These are phyloP conservation scores for Acestrorhynchus altus DNA, from an alignment of 2,797 vertebrate genomes.

Conservation along the genomic window DNA sequence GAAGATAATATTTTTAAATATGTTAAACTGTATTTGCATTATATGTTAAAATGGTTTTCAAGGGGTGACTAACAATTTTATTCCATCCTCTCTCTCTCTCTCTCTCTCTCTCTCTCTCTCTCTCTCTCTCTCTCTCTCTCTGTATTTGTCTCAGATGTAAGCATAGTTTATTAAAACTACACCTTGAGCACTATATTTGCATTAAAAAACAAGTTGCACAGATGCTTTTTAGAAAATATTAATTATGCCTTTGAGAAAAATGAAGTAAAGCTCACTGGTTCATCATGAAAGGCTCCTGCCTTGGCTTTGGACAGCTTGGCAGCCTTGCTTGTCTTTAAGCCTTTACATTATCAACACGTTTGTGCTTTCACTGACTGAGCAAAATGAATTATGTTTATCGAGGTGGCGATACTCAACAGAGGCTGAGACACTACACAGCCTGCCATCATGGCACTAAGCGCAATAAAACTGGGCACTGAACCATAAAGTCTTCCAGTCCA, in stretches of 20 bases:
- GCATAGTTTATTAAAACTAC: conserved; percentile 2
- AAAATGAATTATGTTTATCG: conserved; percentile 48
- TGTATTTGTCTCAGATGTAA: background rate
- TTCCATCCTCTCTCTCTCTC: background rate
- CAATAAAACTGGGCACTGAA: conserved; percentile 56
- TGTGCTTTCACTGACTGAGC: conserved; percentile 29
- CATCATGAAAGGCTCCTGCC: background rate
- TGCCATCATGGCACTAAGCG: conserved; percentile 42
- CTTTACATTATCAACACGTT: conserved; percentile 30
- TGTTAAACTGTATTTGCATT: too few relatives aligned
- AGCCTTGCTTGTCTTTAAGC: conserved; percentile 17
- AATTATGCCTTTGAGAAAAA: conserved; percentile 7
- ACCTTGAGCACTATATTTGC: conserved; percentile 10
- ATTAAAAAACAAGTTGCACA: conserved; percentile 20
- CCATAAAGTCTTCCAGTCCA: conserved; percentile 55
- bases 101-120: background rate
- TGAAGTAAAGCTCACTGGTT: background rate
- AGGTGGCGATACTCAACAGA: conserved; percentile 34
- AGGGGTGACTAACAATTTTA: too few relatives aligned
- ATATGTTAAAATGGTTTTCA: too few relatives aligned
- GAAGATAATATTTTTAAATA: too few relatives aligned
- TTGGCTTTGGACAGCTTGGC: conserved; percentile 15
- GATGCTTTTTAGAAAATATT: conserved; percentile 25
- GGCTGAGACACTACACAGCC: conserved; percentile 34
- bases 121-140: background rate